Evolutionary conservation across 2,888 invertebrate genomes (phyloP).

Genomic region (Holacanthella duospinosa): DNA sequence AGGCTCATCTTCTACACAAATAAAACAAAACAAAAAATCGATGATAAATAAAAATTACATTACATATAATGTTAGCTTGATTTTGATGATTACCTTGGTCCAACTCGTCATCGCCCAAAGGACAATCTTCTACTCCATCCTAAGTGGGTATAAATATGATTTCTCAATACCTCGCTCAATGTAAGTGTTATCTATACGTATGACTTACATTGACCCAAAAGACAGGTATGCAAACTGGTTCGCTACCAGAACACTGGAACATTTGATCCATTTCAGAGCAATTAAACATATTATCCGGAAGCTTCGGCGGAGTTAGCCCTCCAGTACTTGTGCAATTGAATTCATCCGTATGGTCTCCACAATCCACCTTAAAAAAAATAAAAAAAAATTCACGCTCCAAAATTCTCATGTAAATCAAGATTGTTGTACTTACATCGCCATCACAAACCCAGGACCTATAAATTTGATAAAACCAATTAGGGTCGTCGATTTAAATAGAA

Average conservation of each 20-base stretch:
- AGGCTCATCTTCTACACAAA: conserved; percentile 44
- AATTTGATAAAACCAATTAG: too few relatives aligned
- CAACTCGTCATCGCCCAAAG: conserved; percentile 1
- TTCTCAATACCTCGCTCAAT: conserved; percentile 24
- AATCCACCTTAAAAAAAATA: conserved; percentile 35
- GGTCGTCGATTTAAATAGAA: too few relatives aligned
- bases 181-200: conserved; percentile 44
- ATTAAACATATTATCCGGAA: conserved; percentile 16
- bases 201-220: conserved; percentile 42
- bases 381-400: too few relatives aligned
- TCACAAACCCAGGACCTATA: conserved; percentile 19
- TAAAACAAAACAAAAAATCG: too few relatives aligned
- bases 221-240: conserved; percentile 39
- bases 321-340: conserved; percentile 49
- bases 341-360: conserved; percentile 54
- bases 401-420: too few relatives aligned
- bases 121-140: conserved; percentile 31
- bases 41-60: too few relatives aligned
- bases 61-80: too few relatives aligned
- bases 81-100: neutral
- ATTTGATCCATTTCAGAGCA: conserved; percentile 51
- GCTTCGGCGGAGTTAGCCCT: conserved; percentile 14
- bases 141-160: conserved; percentile 43
- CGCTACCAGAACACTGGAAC: conserved; percentile 55
- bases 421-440: conserved; percentile 7